Evolutionary conservation across 2,797 vertebrate genomes (phyloP).

Genomic region (Sebastes hubbsi): DNA sequence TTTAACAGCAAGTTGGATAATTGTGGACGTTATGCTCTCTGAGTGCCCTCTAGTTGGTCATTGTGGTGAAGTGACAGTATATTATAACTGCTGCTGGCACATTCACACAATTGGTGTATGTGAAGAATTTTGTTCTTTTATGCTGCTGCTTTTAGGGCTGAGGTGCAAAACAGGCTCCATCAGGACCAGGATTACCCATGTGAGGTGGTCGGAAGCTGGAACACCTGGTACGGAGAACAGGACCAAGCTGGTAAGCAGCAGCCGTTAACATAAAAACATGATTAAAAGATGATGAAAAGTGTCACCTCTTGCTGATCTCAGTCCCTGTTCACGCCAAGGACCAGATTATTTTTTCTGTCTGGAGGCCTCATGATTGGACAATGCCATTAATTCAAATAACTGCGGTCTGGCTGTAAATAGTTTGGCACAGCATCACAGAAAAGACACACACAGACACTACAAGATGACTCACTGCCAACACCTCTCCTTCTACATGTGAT

Average conservation of each 20-base stretch:
- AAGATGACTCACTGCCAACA: conserved; percentile 8
- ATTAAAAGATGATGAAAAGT: neutral
- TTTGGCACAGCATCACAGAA: conserved; percentile 20
- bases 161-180: conserved; percentile 90
- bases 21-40: neutral
- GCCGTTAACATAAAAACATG: neutral
- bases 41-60: conserved; percentile 23
- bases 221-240: conserved; percentile 96
- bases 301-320: neutral
- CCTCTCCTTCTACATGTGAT: conserved; percentile 11
- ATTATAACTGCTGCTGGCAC: neutral
- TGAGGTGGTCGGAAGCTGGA: conserved; percentile 97
- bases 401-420: neutral
- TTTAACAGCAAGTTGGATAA: conserved; percentile 1
- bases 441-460: neutral
- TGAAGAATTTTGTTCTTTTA: neutral
- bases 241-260: conserved; percentile 92
- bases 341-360: neutral
- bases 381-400: neutral
- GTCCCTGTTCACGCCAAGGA: neutral
- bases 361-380: neutral
- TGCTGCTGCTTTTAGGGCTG: conserved; percentile 76
- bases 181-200: conserved; percentile 89
- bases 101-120: neutral
- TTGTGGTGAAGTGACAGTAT: neutral